Evolutionary conservation across 2,797 vertebrate species (phyloP), one percentile per base, ranked within the genome.

Genomic region (Gymnothorax javanicus): DNA sequence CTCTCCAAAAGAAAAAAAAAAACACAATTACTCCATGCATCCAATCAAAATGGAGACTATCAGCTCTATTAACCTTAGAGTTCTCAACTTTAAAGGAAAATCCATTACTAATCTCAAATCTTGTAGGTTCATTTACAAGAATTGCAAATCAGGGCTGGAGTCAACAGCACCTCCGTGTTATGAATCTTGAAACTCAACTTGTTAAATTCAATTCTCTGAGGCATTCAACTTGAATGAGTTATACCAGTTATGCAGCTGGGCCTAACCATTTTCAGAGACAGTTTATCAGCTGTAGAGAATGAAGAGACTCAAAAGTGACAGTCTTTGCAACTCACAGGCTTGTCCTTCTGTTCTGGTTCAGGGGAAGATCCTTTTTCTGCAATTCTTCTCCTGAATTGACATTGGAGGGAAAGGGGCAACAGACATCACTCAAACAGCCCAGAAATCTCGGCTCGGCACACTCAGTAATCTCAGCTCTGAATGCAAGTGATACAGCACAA

Each of bases 301-400:
- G 67, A 71, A n/a, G 3, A 2, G 17, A 77, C 5, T 23, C 15
- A 71, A 1, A 43, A 20, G 7, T 7, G 6, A 17, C 50, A 71
- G n/a, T 25, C 27, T 25, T 71, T 23, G 56, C 25, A 50, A 96
- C 98, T 98, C 91, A 99, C 98, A 86, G 93, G 92, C 96, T 96
- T 97, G 87, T 97, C 96, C 86, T 95, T 99, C 92, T 96, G 97
- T 84, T 99, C 98, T 82, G 97, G 92, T 93, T 99, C 98, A 93
- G 96, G 92, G 75, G 97, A 97, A 58, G 98, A 98, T 93, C 97
- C 97, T 94, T 99, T 99, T 91, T 99, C 98, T 91, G 97, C 97
- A 92, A 99, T 99, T 95, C 97, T 97, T 96, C 98, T 98, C 95
- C 98, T 99, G 91, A 25, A 93, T 85, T 20, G 84, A 50, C 13